A percentile compares a stretch with the other conserved stretches of the same genome.
Conservation (phyloP, 2,113 vertebrate species). For the Telmatochromis sp. region DNA sequence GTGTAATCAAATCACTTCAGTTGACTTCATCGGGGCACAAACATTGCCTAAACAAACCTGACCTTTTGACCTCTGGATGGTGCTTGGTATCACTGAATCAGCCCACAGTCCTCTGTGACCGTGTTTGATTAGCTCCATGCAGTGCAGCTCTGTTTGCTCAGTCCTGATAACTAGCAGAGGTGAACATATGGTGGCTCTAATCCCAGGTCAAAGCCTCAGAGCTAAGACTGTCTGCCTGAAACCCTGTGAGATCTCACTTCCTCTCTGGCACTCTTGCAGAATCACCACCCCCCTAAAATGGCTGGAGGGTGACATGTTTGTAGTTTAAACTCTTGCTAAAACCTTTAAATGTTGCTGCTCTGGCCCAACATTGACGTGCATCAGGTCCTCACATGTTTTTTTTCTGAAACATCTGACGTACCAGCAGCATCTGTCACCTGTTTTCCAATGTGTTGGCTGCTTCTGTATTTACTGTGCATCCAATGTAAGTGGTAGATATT, state of each 20-base stretch:
- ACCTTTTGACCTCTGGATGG: not conserved
- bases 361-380: not conserved
- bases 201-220: conserved; percentile 26
- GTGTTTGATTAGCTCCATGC: not conserved
- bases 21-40: not conserved
- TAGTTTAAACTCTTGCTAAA: not conserved
- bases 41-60: not conserved
- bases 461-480: not conserved
- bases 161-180: not conserved
- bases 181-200: conserved; percentile 61
- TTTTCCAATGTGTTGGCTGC: not conserved
- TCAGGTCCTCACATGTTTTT: not conserved
- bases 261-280: not conserved
- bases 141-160: not conserved
- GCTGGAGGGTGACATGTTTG: not conserved
- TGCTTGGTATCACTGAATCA: not conserved
- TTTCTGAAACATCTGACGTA: not conserved
- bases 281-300: not conserved
- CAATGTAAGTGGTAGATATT: not conserved
- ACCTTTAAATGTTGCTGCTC: not conserved
- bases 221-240: not conserved
- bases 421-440: not conserved
- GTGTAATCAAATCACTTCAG: not conserved
- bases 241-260: not conserved
- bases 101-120: not conserved